phyloP scores from a whole-genome alignment of 2,113 vertebrate species.

The Atrichornis clamosus region DNA sequence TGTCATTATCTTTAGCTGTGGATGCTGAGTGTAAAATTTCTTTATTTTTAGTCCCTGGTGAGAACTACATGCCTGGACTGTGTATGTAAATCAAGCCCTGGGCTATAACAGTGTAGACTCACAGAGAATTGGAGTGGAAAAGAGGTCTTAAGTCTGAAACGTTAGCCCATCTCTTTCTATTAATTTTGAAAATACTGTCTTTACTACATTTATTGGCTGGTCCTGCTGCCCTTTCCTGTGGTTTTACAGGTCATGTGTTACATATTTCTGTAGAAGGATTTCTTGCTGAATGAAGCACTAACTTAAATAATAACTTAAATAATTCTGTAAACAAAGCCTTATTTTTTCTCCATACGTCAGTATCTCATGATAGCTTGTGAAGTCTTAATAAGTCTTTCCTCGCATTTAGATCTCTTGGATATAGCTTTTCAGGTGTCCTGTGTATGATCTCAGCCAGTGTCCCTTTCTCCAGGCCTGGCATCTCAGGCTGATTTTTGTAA shows the following conservation, averaged over 20 bases:
- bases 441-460: not conserved
- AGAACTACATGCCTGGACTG: not conserved
- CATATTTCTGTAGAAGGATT: not conserved
- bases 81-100: not conserved
- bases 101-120: not conserved
- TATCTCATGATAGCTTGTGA: not conserved
- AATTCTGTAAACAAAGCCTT: not conserved
- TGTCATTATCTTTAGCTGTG: not conserved
- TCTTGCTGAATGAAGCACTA: not conserved
- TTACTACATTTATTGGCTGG: not conserved
- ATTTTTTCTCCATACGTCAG: not conserved
- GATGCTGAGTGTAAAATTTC: not conserved
- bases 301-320: not conserved
- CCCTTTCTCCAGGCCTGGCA: not conserved
- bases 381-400: not conserved
- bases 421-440: not conserved
- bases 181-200: not conserved
- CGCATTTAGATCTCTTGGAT: not conserved
- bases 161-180: not conserved
- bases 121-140: not conserved
- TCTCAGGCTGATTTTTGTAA: not conserved
- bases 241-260: not conserved
- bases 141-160: not conserved
- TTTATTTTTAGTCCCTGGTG: constrained; percentile 30
- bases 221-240: not conserved